phyloP scores from a whole-genome alignment of 2,797 vertebrate species.

The Coilia nasus region DNA sequence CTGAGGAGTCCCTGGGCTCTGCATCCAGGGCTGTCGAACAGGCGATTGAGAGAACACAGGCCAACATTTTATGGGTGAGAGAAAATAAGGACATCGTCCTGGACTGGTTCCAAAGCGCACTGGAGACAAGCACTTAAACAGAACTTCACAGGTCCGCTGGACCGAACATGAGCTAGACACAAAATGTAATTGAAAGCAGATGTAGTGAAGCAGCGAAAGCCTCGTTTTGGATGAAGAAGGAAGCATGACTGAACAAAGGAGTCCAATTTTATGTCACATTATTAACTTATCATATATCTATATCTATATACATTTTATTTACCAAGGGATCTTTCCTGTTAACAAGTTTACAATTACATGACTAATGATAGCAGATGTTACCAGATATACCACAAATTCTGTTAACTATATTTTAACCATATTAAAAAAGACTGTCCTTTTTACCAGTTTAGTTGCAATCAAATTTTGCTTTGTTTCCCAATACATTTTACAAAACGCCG shows the following conservation, averaged over 20 bases:
- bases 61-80: slow-evolving; percentile 89
- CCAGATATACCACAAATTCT: not conserved
- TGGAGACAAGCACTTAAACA: not conserved
- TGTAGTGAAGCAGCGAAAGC: slow-evolving; percentile 42
- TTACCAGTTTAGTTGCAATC: not conserved
- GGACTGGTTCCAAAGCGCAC: slow-evolving; percentile 76
- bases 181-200: slow-evolving; percentile 47
- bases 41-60: slow-evolving; percentile 81
- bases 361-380: not conserved
- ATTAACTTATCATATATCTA: too few species aligned
- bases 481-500: not conserved
- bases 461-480: not conserved
- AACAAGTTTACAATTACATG: not conserved
- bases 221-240: not conserved
- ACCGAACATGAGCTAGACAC: slow-evolving; percentile 25
- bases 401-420: not conserved
- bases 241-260: not conserved
- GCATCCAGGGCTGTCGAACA: slow-evolving; percentile 72
- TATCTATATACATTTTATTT: not conserved
- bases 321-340: not conserved
- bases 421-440: not conserved
- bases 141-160: slow-evolving; percentile 32
- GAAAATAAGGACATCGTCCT: slow-evolving; percentile 70
- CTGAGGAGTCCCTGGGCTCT: slow-evolving; percentile 58
- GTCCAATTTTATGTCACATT: not conserved